Base-by-base conservation (phyloP, 2,888 invertebrate genomes). In the Isoperla grammatica region DNA sequence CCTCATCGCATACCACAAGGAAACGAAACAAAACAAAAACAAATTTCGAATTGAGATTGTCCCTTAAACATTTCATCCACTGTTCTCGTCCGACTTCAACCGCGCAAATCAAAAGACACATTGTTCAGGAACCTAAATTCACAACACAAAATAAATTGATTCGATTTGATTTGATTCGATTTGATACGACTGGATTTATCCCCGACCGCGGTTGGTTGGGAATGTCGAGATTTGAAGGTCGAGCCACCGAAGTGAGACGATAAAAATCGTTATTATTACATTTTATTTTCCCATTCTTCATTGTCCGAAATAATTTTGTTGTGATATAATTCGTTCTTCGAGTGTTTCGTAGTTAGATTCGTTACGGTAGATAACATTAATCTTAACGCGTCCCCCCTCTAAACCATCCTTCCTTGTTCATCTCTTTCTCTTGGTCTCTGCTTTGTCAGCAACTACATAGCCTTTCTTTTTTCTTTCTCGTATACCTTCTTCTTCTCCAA, bases 131-230 rank as follows among this genome's bases (percentile, higher is more conserved):
- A 29, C 8, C 29, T 6, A 29, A 29, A 29, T 29, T 29, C 29
- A 29, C 5, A 29, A 29, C 29, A 29, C 29, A 29, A 29, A 29
- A 29, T 29, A 29, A 29, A 46, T 19, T 20, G 46, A 46, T 46
- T 46, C 20, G 46, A n/a, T 46, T 46, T 46, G 46, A 46, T 46
- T 35, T 35, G 20, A 53, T 53, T 53, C 20, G 53, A 53, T 53
- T 53, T 39, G 53, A 37, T 53, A 17, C 53, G 37, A 37, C 35
- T 29, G 29, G 19, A 53, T 11, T 11, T 6, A 9, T 53, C 5
- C 15, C 37, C 53, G 19, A 53, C 35, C 53, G 53, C 9, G 13
- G 53, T 20, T 5, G 13, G 53, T 20, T 53, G 53, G 37, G 53
- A 53, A 53, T 19, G 39, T 19, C 6, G 19, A 45, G 11, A 2